Base-by-base conservation (phyloP, 2,113 vertebrate genomes). In the Orthochromis indermauri region DNA sequence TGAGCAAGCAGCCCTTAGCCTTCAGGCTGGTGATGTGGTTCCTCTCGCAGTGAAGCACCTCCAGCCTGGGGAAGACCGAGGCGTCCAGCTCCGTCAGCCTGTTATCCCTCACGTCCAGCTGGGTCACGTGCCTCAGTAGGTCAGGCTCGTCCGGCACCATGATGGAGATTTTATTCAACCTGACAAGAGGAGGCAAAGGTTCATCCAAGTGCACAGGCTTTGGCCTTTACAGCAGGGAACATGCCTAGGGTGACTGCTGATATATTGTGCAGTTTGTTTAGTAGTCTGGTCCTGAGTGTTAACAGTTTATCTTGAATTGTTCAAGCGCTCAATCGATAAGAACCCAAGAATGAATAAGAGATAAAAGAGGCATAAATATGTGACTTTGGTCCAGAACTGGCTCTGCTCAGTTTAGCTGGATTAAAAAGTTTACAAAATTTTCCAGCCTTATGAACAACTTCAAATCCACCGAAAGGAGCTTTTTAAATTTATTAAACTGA, bases 31-130 rank as follows among this genome's bases (percentile, higher is more conserved):
- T 86, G 93, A 99, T 95, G 21, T 95, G 95, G 92, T 99, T 99
- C 91, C 98, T 96, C 94, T 99, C 98, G 89, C 98, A 99, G 97
- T 99, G 99, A 16, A 99, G 95, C 87, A 99, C 97, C 94, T 99
- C 98, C n/a, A 99, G 96, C 0, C 97, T 96, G 88, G 97, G 97
- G 93, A 99, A 98, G 88, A 98, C 87, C 1, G 97, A 97, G 28
- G 97, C 97, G 4, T 99, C 98, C 83, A 99, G 96, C 21, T 97
- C 97, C 6, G 83, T 94, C 55, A 99, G 97, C 87, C 97, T 95
- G 95, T 99, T 99, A 93, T 99, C 98, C 83, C 99, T 96, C 68
- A 99, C 93, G 57, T 99, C 99, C 88, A 99, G 94, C 5, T 99
- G 98, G 35, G 98, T 99, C 94, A 99, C 95, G 1, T 99, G 98